Percentiles rank a stretch among this genome's conserved stretches.
Evolutionary conservation across 64 coral and sea anemone genomes (phyloP).

Genomic region (Acropora tenuis): DNA sequence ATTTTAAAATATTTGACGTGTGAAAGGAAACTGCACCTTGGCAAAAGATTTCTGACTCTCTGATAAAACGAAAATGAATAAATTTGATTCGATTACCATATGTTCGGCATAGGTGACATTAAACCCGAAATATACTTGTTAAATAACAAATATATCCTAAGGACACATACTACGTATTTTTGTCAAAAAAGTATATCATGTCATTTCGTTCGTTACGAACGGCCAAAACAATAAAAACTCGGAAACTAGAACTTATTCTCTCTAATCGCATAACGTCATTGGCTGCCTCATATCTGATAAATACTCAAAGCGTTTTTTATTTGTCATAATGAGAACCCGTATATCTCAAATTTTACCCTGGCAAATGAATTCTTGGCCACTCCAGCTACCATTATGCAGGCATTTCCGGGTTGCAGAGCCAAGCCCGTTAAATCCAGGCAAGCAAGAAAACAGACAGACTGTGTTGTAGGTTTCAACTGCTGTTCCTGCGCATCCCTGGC

Average conservation of each 20-base stretch:
- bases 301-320: not conserved
- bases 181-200: not conserved
- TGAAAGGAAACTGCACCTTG: not conserved
- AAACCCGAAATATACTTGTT: not conserved
- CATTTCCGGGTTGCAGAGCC: slow-evolving; percentile 35
- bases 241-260: too few species aligned
- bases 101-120: not conserved
- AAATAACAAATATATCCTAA: not conserved
- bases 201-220: not conserved
- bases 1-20: not conserved
- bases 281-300: too few species aligned
- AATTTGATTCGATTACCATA: not conserved
- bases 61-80: not conserved
- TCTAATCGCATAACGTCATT: too few species aligned
- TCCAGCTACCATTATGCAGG: slow-evolving; percentile 48
- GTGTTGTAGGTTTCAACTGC: slow-evolving; percentile 14
- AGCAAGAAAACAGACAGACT: slow-evolving; percentile 52
- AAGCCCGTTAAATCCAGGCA: not conserved
- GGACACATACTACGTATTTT: too few species aligned
- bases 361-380: slow-evolving; percentile 36
- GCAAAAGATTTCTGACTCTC: not conserved
- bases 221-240: not conserved
- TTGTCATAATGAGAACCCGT: not conserved
- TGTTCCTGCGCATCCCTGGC: not conserved
- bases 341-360: not conserved